Base-by-base conservation (phyloP, 1,140 invertebrate species). In the Pseudomyrmex flavicornis region DNA sequence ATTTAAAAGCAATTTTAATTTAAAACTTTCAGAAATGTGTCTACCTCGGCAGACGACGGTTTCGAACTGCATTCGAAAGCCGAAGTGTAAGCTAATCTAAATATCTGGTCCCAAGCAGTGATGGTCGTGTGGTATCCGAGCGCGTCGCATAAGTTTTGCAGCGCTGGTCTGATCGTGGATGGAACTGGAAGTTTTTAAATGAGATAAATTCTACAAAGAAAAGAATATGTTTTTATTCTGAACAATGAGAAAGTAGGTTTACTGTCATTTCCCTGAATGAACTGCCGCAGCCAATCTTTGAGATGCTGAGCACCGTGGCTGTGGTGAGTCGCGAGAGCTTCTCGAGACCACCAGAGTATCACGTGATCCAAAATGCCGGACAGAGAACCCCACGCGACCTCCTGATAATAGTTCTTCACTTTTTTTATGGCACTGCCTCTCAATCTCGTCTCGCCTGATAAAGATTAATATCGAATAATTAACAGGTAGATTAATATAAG, bases 291-390 rank as follows among this genome's bases (percentile, higher is more conserved):
- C 89, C 96, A 96, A 20, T 96, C 95, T 76, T 95, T 95, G 15
- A 96, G 95, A 72, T 96, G 95, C 83, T 96, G 95, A 77, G 93
- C 90, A 0, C 90, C 91, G 52, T 91, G 88, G 54, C 85, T 90
- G 77, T 94, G 95, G 92, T 95, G 95, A 54, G 95, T 95, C 20
- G 96, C 96, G 7, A 97, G 93, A 0, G 96, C 96, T 82, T 95
- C 96, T 1, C 95, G 92, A 7, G 96, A 96, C 97, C 97, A 97
- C 97, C 97, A 97, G 1, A 97, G 93, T n/a, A 97, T 94, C 5
- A 97, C 96, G 85, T 97, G 97, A 90, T 97, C 97, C 63, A 97
- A 92, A 90, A 96, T 97, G 59, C 95, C 95, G 3, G 97, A 97
- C 3, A 97, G 95, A 84, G 97, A 96, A 1, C 96, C 96, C 97